Conservation (phyloP, 2,888 invertebrate species). For the Caenorhabditis macrosperma region DNA sequence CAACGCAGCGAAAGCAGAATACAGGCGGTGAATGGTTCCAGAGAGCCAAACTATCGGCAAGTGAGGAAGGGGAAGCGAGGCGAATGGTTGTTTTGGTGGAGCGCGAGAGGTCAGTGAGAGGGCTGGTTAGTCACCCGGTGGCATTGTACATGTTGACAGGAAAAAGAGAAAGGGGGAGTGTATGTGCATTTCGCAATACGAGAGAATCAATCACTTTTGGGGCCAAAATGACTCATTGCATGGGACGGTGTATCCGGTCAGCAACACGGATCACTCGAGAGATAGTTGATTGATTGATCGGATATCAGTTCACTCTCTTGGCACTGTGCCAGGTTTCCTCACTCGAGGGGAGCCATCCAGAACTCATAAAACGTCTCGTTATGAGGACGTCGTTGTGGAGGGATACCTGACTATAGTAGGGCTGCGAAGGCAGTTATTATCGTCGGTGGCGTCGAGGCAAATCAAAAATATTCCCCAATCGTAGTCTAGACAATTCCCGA, state of each 20-base stretch:
- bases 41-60: neutral
- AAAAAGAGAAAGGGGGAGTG: neutral
- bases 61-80: neutral
- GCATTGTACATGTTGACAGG: constrained; percentile 10
- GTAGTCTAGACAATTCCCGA: constrained; percentile 9
- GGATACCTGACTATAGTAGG: no score
- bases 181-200: constrained; percentile 1
- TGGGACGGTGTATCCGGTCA: neutral
- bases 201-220: neutral
- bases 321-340: no score
- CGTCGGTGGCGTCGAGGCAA: no score
- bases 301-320: no score
- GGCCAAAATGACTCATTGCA: neutral
- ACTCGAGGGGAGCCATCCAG: no score
- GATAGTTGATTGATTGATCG: no score
- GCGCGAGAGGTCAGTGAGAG: neutral
- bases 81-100: neutral
- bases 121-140: constrained; percentile 1
- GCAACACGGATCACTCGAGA: neutral
- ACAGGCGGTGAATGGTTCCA: no score
- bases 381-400: no score
- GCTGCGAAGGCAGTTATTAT: no score
- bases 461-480: constrained; percentile 3
- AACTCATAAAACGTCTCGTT: no score
- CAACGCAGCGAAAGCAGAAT: no score